Evolutionary conservation across 2,113 vertebrate genomes (phyloP), one percentile per base, ranked within the genome.

Genomic region (Monarcha castaneiventris): DNA sequence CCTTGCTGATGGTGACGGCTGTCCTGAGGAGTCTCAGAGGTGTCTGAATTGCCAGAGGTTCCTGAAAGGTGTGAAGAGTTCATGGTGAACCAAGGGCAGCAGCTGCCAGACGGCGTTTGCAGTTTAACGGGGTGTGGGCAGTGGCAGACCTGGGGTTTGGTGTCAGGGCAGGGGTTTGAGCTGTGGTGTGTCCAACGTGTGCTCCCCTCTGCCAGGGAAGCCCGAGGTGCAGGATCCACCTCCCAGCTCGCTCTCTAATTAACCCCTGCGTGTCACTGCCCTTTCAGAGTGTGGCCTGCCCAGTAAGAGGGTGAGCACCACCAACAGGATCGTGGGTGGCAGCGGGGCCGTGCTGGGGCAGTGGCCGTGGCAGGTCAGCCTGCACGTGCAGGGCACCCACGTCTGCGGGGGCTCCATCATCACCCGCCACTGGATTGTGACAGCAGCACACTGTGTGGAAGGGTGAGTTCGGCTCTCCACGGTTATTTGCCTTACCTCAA

Each of bases 311-410:
- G 8, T 0, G 7, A 54, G 3, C 25, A 5, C 19, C 3, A 95
- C 94, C 89, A 95, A 94, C 44, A 98, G 99, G 64, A 99, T 99
- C 4, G 99, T 99, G 54, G 99, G 99, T 0, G 99, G 99, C 9
- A 97, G 94, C 0, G 35, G 49, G 3, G 98, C 99, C 0, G 26
- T 2, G 10, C 91, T 15, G 18, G 99, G 98, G 10, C 98, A 99
- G 80, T 99, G 99, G 98, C 99, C 99, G 0, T 99, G 99, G 99
- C 99, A 99, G 98, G 99, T 99, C 71, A 99, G 99, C 69, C 98
- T 99, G 64, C 99, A 99, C 1, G 94, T 98, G 63, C 93, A 96
- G 55, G 97, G 72, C 4, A 62, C 87, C 20, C 99, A 99, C 6
- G 67, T 99, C 46, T 99, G 99, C 4, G 99, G 99, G 44, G 99